Evolutionary conservation across 2,888 invertebrate species (phyloP), one percentile per base, ranked within the genome.

Genomic region (Trimorus sp.): DNA sequence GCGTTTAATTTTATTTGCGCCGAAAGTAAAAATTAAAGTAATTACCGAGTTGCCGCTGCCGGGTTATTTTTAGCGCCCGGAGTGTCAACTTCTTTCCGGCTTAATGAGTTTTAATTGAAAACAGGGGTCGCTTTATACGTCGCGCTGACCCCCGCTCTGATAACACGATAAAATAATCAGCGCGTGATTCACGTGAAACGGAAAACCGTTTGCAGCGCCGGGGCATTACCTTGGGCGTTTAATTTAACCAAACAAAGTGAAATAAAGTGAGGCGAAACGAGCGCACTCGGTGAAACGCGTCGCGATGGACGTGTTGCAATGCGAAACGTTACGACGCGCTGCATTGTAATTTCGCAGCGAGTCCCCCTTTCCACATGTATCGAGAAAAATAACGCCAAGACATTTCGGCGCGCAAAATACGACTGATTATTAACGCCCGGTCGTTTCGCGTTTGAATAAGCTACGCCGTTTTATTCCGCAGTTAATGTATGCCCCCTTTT

Each of bases 71-170:
- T 69, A 73, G 16, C 60, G 56, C 42, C 49, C 14, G 12, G 38
- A 56, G 74, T 75, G 70, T 79, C 79, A 79, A 75, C 75, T 74
- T 79, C 79, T 75, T 79, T 79, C 79, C 69, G 54, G 75, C 65
- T 59, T 75, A 74, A 79, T 79, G 79, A 70, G 75, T 79, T 79
- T 75, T 79, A 79, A 79, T 79, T 79, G 79, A 79, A 79, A 79
- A 65, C 75, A 75, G 75, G 75, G 80, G 80, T 65, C 26, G 65
- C 65, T 70, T 78, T 78, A 60, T 75, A 53, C 65, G 49, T 45
- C 53, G 70, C 65, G 74, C 62, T n/a, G 74, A 69, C 54, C 69
- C 51, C 74, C 53, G 9, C 45, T 11, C 40, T 7, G 70, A 75
- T 74, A 79, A 79, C 70, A 79, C 65, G 79, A 79, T 79, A 75